phyloP scores from a whole-genome alignment of 2,888 invertebrate species.

The Tenthredo notha region DNA sequence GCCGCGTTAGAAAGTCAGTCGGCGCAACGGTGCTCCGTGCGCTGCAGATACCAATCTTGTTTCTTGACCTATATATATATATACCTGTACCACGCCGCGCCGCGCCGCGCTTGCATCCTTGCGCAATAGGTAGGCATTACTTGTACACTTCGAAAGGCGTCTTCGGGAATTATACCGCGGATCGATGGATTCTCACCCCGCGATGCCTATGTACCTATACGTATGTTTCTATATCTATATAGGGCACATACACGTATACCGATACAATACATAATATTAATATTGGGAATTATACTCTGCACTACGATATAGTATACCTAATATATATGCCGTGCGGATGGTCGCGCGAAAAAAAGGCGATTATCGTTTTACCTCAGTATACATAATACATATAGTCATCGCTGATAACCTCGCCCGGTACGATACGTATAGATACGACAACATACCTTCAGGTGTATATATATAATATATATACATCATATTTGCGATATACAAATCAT shows the following conservation, averaged over 20 bases:
- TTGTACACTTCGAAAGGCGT: conserved; percentile 70
- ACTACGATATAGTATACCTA: neutral
- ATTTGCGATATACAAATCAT: neutral
- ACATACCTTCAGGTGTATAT: conserved; percentile 1
- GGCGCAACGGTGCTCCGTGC: conserved; percentile 63
- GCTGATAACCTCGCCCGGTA: neutral
- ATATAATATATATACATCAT: neutral
- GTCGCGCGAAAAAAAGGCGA: neutral
- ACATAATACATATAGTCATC: neutral
- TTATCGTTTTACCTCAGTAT: neutral
- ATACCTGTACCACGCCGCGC: conserved; percentile 61
- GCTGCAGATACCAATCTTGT: conserved; percentile 77
- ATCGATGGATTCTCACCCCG: conserved; percentile 19
- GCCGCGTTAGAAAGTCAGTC: conserved; percentile 77
- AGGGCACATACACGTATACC: neutral
- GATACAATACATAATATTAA: neutral
- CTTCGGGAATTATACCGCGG: conserved; percentile 64
- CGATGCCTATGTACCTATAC: neutral
- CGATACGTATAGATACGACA: neutral
- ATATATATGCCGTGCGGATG: neutral
- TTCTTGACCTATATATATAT: conserved; percentile 76
- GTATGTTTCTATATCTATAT: neutral
- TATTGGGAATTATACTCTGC: neutral
- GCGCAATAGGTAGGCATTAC: conserved; percentile 66
- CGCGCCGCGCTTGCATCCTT: conserved; percentile 75